Base-by-base conservation (phyloP, 2,113 vertebrate genomes). In the Puntigrus tetrazona region DNA sequence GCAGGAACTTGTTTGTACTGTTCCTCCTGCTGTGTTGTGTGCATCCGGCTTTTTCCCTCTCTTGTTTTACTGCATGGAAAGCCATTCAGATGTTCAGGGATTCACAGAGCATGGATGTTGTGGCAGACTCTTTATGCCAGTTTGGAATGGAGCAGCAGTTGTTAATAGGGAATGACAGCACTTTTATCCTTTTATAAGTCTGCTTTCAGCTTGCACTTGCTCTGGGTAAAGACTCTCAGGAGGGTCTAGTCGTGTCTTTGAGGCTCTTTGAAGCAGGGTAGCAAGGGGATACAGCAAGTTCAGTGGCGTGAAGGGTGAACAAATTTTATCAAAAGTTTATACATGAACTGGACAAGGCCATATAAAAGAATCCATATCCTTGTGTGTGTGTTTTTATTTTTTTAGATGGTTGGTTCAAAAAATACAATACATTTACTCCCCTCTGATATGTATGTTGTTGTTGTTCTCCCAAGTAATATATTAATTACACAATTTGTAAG, bases 161-260 rank as follows among this genome's bases (percentile, higher is more conserved):
- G 78, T 43, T 80, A 31, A 80, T 22, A 67, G 31, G 27, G 16
- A 67, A 63, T 22, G 38, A 45, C 78, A 67, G 18, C 52, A 57
- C 22, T 57, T 57, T 57, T n/a, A 22, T 5, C 25, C 45, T 80
- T 80, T 80, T 45, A 27, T 59, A 25, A 34, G n/a, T 78, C 34
- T 61, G 55, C n/a, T 67, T 45, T 47, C 27, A 47, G 78, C n/a
- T 27, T 45, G 41, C 52, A 22, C 38, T 65, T 80, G 38, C 25
- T 65, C 41, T 80, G 8, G 25, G 25, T 65, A 18, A 27, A 47
- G 38, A 63, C 41, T 65, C 38, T 63, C 52, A 38, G 50, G 7
- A 61, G n/a, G 34, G 14, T 73, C 69, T 73, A 41, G 38, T 9
- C 4, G 1, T 61, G n/a, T 38, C 22, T 79, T 43, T 63, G 55